Evolutionary conservation across 2,797 vertebrate genomes (phyloP).

Genomic region (Fratercula arctica): DNA sequence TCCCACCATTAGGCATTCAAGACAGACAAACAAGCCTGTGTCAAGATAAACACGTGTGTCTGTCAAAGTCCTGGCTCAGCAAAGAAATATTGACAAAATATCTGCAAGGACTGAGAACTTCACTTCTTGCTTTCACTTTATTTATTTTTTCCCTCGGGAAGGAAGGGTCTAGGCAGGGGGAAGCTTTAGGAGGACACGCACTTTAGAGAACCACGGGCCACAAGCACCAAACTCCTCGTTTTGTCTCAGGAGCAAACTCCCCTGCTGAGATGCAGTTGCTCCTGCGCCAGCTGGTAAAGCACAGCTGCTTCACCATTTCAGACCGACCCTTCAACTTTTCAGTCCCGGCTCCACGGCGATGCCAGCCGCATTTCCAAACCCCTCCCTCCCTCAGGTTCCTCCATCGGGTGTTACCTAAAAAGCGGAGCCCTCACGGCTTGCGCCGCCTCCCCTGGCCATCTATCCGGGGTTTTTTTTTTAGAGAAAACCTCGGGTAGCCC

Average conservation of each 20-base stretch:
- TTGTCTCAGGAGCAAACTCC: neutral
- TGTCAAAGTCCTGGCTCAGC: neutral
- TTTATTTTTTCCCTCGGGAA: neutral
- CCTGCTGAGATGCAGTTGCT: neutral
- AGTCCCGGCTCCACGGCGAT: neutral
- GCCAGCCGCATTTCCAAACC: neutral
- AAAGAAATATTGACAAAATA: neutral
- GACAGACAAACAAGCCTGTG: neutral
- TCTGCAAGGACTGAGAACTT: neutral
- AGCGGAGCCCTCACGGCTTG: neutral
- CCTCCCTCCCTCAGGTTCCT: neutral
- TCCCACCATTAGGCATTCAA: neutral
- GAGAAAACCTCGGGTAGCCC: neutral
- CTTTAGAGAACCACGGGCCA: neutral
- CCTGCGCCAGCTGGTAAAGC: neutral
- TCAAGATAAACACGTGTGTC: neutral
- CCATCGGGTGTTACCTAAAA: neutral
- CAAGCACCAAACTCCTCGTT: neutral
- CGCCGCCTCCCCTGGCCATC: too few relatives aligned
- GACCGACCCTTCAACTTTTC: neutral
- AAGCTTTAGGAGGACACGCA: neutral
- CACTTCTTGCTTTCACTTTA: neutral
- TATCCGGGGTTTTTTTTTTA: accelerated
- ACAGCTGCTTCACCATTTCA: neutral
- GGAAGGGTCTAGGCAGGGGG: neutral